These are phyloP conservation scores for Xenotilapia flavipinnis DNA, from an alignment of 2,113 vertebrate genomes.

Conservation along the genomic window DNA sequence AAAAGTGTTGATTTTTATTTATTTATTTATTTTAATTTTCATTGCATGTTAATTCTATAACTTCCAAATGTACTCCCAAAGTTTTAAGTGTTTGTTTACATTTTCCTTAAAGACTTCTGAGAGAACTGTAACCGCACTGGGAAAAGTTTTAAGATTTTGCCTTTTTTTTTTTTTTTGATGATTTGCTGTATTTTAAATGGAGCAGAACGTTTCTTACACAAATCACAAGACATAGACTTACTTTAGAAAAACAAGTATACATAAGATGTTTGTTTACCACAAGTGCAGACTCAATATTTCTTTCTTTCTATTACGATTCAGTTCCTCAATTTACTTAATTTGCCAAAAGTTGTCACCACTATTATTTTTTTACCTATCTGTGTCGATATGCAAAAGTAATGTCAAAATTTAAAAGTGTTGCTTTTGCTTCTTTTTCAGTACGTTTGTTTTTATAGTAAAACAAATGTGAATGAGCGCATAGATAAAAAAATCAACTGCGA, in stretches of 20 bases:
- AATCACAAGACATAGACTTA: background rate
- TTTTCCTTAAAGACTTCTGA: background rate
- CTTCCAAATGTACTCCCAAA: background rate
- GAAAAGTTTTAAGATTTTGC: background rate
- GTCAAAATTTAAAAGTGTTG: background rate
- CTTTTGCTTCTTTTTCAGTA: background rate
- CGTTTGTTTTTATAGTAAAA: background rate
- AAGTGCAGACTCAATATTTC: background rate
- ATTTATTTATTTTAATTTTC: accelerated
- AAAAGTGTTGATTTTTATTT: background rate
- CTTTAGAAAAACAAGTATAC: background rate
- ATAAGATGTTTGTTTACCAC: background rate
- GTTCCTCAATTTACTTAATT: background rate
- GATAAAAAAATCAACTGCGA: background rate
- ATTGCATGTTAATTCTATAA: background rate
- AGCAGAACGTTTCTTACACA: background rate
- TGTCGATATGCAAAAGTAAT: background rate
- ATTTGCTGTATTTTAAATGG: background rate
- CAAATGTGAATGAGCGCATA: background rate
- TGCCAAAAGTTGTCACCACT: background rate
- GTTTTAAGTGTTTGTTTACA: background rate
- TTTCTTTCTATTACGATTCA: background rate
- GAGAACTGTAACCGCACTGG: background rate
- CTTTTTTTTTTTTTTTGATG: background rate
- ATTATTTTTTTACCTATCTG: background rate